Evolutionary conservation across 2,113 vertebrate genomes (phyloP), one percentile per base, ranked within the genome.

Genomic region (Hystrix brachyura): DNA sequence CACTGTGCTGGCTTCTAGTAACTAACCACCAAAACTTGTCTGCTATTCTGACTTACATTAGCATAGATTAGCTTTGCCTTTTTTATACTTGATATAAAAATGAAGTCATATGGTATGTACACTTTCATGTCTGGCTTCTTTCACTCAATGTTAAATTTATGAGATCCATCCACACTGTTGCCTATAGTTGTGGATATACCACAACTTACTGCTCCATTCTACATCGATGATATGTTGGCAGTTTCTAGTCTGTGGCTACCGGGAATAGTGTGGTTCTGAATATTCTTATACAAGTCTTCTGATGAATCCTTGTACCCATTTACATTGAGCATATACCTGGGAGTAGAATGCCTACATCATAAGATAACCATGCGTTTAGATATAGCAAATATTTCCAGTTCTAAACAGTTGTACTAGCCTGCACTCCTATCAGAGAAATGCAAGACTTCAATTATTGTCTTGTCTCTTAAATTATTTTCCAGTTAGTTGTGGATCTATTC

Each of bases 391-490:
- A 57, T 38, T 90, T n/a, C 38, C 64, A 27, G 25, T 43, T 95
- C 89, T 78, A 81, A 87, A 76, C 29, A 78, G 69, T 91, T 88
- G n/a, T 29, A 67, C 76, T n/a, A 38, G 48, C 82, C 92, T 84
- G 83, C 32, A 90, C 43, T 90, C 25, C 95, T 82, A 57, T 51
- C 72, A 69, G 60, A 10, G 62, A 18, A 34, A 34, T 78, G 29
- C n/a, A 46, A 69, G 74, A 91, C 32, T 46, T 90, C 25, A 65
- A 4, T 86, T 91, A 64, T 82, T 51, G 60, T 59, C 88, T 94
- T 96, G 12, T 95, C 38, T 46, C 3, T 91, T 81, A 84, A 84
- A 76, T 74, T 76, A 59, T 71, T 95, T 53, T 96, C 88, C 86
- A 38, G 53, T 67, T 74, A 67, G 43, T 83, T 67, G 32, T 62